Conservation (phyloP, 2,888 invertebrate genomes). For the Brenthis daphne region DNA sequence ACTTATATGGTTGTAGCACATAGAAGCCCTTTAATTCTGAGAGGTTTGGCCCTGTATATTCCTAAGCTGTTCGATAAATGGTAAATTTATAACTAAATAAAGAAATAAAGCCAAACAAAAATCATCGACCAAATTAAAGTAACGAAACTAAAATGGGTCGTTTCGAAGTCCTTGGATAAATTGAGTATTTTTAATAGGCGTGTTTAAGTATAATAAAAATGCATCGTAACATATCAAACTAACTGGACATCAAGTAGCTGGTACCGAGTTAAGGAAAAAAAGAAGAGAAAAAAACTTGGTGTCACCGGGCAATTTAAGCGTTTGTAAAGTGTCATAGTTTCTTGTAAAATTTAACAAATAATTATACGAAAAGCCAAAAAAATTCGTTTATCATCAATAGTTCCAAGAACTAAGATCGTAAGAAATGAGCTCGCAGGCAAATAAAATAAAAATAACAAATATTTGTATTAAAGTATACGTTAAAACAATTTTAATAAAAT, state of each 20-base stretch:
- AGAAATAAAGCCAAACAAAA: not conserved
- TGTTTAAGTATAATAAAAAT: conserved; percentile 22
- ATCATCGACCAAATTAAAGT: not conserved
- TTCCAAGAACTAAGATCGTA: conserved; percentile 16
- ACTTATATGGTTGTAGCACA: not conserved
- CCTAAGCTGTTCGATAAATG: not conserved
- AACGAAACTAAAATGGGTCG: conserved; percentile 2
- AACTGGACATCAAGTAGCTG: conserved; percentile 3
- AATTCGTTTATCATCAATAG: not conserved
- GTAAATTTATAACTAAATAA: not conserved
- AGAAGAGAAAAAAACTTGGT: conserved; percentile 14
- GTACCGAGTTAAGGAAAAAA: not conserved
- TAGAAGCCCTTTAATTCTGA: not conserved
- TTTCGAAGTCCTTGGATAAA: conserved; percentile 8
- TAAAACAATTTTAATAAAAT: conserved; percentile 56
- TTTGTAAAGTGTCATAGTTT: conserved; percentile 2
- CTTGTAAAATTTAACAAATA: conserved; percentile 4
- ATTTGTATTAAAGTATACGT: conserved; percentile 33
- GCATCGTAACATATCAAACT: conserved; percentile 15
- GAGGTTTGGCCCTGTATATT: not conserved
- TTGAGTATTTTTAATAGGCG: conserved; percentile 25
- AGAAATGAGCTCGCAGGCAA: conserved; percentile 29
- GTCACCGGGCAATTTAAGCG: conserved; percentile 10
- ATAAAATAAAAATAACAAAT: conserved; percentile 34
- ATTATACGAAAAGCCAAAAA: conserved; percentile 5